Evolutionary conservation across 1,140 invertebrate genomes (phyloP).

Genomic region (Patella vulgata): DNA sequence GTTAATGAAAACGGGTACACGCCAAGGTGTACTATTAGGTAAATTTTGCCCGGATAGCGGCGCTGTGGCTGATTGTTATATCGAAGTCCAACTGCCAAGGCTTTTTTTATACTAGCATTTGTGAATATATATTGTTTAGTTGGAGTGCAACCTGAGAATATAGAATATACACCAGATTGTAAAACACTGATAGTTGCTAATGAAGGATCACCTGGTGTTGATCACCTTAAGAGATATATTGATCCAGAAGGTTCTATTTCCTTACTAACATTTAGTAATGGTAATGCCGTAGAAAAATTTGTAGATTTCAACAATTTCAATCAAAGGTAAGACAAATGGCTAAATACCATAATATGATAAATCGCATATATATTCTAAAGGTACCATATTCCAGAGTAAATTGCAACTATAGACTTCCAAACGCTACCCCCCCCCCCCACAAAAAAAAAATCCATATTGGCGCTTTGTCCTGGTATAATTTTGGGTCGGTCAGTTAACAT

Average conservation of each 20-base stretch:
- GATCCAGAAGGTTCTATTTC: conserved; percentile 27
- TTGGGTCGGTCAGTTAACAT: background rate
- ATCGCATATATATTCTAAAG: background rate
- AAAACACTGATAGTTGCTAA: conserved; percentile 23
- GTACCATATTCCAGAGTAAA: background rate
- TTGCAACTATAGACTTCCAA: background rate
- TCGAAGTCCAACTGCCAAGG: no score
- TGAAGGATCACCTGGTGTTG: conserved; percentile 21
- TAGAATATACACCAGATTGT: conserved; percentile 24
- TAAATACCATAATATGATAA: no score
- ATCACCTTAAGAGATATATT: conserved; percentile 14
- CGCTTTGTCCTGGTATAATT: background rate
- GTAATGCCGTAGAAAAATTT: conserved; percentile 16
- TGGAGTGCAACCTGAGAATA: conserved; percentile 20
- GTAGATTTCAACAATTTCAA: conserved; percentile 23
- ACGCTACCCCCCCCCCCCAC: background rate
- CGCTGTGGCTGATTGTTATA: no score
- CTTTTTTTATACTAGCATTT: no score
- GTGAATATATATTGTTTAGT: conserved; percentile 15
- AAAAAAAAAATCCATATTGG: background rate
- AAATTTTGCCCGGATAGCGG: no score
- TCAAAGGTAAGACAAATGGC: background rate
- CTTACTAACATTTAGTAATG: conserved; percentile 9
- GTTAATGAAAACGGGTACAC: no score
- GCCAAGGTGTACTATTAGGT: no score